Base-by-base conservation (phyloP, 2,888 invertebrate species). In the Hermaeophaga mercurialis region DNA sequence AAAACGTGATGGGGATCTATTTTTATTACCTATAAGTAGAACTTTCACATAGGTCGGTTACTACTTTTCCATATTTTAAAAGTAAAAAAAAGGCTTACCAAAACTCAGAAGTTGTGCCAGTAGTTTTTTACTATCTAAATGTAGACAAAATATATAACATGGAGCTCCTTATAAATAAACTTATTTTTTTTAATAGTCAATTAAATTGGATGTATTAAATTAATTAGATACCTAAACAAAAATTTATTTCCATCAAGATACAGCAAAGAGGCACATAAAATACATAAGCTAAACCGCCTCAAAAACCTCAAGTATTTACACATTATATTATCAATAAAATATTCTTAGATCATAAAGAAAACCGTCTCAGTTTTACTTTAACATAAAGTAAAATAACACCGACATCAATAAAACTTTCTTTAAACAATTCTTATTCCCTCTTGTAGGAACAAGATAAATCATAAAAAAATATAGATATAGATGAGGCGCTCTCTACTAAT, bases 141-240 rank as follows among this genome's bases (percentile, higher is more conserved):
- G n/a, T n/a, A n/a, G n/a, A n/a, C n/a, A n/a, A n/a, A n/a, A n/a
- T n/a, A n/a, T n/a, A n/a, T n/a, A n/a, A n/a, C n/a, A n/a, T n/a
- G n/a, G n/a, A n/a, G n/a, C n/a, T n/a, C n/a, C n/a, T n/a, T n/a
- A n/a, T n/a, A n/a, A n/a, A n/a, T n/a, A n/a, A n/a, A n/a, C n/a
- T n/a, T n/a, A n/a, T n/a, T n/a, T n/a, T n/a, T n/a, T n/a, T n/a
- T n/a, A n/a, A n/a, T n/a, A n/a, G n/a, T n/a, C n/a, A n/a, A n/a
- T n/a, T n/a, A n/a, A n/a, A n/a, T n/a, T n/a, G n/a, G n/a, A n/a
- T n/a, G n/a, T n/a, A n/a, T n/a, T n/a, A n/a, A n/a, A n/a, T n/a
- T n/a, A n/a, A n/a, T n/a, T n/a, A n/a, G n/a, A n/a, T 64, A 61
- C 67, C 67, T 68, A 69, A 66, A 67, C 69, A 68, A 68, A 67